These are phyloP conservation scores for Myrmecobius fasciatus DNA, from an alignment of 2,113 vertebrate genomes.

Conservation along the genomic window DNA sequence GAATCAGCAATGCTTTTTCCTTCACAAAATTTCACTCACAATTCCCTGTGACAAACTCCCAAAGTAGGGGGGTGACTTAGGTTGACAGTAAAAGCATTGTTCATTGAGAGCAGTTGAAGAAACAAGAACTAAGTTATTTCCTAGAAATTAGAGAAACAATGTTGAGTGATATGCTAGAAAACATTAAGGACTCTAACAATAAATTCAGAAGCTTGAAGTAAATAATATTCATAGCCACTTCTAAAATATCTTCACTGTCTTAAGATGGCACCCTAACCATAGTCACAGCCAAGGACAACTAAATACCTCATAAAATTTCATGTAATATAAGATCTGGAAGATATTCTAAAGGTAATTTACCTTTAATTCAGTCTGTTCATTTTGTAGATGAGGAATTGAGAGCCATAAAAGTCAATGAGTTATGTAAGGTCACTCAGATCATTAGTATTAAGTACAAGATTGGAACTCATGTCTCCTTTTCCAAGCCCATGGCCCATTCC, in stretches of 20 bases:
- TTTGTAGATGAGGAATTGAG: background rate
- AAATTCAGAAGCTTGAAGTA: background rate
- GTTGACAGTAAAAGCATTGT: background rate
- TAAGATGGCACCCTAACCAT: background rate
- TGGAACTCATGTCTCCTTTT: background rate
- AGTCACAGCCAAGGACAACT: background rate
- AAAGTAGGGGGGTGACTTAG: background rate
- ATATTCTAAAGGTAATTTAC: background rate
- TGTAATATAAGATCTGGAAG: background rate
- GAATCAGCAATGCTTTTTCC: background rate
- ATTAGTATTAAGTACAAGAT: background rate
- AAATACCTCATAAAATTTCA: background rate
- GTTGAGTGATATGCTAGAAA: background rate
- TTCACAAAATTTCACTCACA: background rate
- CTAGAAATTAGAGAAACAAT: background rate
- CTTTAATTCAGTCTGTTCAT: background rate
- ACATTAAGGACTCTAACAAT: background rate
- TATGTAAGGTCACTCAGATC: background rate
- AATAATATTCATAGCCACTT: background rate
- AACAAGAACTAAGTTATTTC: background rate
- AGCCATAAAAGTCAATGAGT: background rate
- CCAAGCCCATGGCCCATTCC: background rate
- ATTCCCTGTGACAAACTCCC: background rate
- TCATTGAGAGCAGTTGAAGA: background rate
- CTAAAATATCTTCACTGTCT: background rate